phyloP scores from a whole-genome alignment of 2,113 vertebrate genomes.

The Nibea coibor region DNA sequence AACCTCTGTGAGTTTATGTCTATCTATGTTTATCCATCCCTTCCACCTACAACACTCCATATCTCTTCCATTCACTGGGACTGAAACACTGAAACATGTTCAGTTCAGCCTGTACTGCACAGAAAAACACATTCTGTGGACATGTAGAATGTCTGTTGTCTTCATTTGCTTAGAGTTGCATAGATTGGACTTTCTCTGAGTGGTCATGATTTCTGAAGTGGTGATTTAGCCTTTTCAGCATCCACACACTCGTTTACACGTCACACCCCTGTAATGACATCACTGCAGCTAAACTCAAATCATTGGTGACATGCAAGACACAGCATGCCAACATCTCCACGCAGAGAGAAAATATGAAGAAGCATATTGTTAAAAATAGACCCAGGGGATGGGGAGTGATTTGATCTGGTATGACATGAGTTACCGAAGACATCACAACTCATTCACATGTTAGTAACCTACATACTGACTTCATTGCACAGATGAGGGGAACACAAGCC shows the following conservation, averaged over 20 bases:
- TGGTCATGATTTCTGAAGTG: background rate
- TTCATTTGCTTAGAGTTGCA: background rate
- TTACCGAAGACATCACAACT: conserved; percentile 46
- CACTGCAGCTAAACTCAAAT: conserved; percentile 44
- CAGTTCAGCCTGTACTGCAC: too few relatives aligned
- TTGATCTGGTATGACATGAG: conserved; percentile 31
- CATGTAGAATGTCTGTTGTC: background rate
- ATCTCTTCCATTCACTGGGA: too few relatives aligned
- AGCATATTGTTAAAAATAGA: conserved; percentile 62
- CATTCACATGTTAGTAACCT: conserved; percentile 25
- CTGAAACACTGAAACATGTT: too few relatives aligned
- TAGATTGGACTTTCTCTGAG: background rate
- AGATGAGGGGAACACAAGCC: background rate
- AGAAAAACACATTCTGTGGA: background rate
- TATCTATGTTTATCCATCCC: too few relatives aligned
- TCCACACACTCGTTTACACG: conserved; percentile 18
- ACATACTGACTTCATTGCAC: background rate
- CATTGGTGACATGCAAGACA: conserved; percentile 12
- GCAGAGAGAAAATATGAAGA: conserved; percentile 34
- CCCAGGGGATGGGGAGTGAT: conserved; percentile 28
- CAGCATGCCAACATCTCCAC: conserved; percentile 2
- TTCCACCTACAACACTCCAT: too few relatives aligned
- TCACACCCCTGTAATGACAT: conserved; percentile 3
- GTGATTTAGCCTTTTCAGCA: conserved; percentile 36
- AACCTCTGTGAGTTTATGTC: too few relatives aligned